These are phyloP conservation scores for Megaustenia siamemsis DNA, from an alignment of 2,888 invertebrate species.

Conservation along the genomic window DNA sequence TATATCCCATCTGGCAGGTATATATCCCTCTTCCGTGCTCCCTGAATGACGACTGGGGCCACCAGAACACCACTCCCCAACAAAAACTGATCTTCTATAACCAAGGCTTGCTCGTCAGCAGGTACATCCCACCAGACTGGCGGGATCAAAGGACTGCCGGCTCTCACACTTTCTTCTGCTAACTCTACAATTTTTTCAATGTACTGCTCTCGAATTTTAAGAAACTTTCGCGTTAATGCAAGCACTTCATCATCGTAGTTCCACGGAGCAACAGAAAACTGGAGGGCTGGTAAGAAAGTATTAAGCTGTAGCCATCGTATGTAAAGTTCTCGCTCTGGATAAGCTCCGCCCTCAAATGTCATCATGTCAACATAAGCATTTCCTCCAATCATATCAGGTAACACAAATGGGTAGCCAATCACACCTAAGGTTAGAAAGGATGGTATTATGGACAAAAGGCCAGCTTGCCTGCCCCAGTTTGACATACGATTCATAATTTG, in stretches of 20 bases:
- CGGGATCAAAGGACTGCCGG: slow-evolving; percentile 89
- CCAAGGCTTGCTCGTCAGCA: slow-evolving; percentile 87
- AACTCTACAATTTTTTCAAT: slow-evolving; percentile 64
- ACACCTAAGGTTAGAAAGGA: slow-evolving; percentile 83
- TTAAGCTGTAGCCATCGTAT: slow-evolving; percentile 88
- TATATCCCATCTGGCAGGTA: slow-evolving; percentile 72
- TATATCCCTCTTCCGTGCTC: slow-evolving; percentile 70
- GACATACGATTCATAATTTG: slow-evolving; percentile 91
- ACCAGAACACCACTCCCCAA: slow-evolving; percentile 76
- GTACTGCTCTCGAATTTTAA: slow-evolving; percentile 66
- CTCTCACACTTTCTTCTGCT: slow-evolving; percentile 65
- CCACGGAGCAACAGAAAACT: slow-evolving; percentile 86
- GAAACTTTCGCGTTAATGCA: slow-evolving; percentile 63
- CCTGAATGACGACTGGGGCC: slow-evolving; percentile 75
- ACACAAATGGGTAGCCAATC: slow-evolving; percentile 88
- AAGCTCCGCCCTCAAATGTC: slow-evolving; percentile 44
- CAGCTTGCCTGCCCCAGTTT: slow-evolving; percentile 86
- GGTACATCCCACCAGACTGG: slow-evolving; percentile 95
- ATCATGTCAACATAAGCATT: slow-evolving; percentile 70
- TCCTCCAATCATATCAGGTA: slow-evolving; percentile 89
- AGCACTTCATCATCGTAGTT: slow-evolving; percentile 65
- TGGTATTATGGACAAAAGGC: slow-evolving; percentile 89
- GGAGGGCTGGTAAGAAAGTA: slow-evolving; percentile 92
- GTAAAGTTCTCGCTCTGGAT: slow-evolving; percentile 81
- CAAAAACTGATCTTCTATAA: slow-evolving; percentile 86